Conservation (phyloP, 1,140 invertebrate species). For the Parasteatoda tepidariorum region DNA sequence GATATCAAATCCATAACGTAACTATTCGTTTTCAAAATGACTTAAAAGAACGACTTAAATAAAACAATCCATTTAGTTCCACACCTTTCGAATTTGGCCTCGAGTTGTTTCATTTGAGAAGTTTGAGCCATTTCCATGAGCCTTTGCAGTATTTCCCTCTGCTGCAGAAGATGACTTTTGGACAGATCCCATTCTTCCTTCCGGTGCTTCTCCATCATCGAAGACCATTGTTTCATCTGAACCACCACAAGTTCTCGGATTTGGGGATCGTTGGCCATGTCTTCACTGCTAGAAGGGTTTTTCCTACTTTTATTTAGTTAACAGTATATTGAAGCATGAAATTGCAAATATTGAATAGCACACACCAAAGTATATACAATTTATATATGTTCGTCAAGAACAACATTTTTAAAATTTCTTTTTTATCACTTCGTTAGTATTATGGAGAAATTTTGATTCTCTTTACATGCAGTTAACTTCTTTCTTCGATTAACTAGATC, state of each 20-base stretch:
- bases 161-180: conserved; percentile 84
- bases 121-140: conserved; percentile 87
- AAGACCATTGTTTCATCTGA: conserved; percentile 94
- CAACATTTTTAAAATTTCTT: too few relatives aligned
- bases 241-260: conserved; percentile 85
- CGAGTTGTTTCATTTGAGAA: conserved; percentile 89
- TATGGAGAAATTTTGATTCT: too few relatives aligned
- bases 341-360: too few relatives aligned
- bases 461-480: too few relatives aligned
- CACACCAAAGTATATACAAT: too few relatives aligned
- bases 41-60: too few relatives aligned
- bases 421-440: too few relatives aligned
- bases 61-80: conserved; percentile 57
- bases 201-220: conserved; percentile 88
- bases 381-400: too few relatives aligned
- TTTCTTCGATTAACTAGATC: too few relatives aligned
- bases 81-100: conserved; percentile 88
- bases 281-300: conserved; percentile 76
- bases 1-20: too few relatives aligned
- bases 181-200: conserved; percentile 89
- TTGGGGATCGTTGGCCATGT: conserved; percentile 81
- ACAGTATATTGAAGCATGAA: too few relatives aligned
- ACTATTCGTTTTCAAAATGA: conserved; percentile 10
- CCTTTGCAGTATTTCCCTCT: conserved; percentile 85
- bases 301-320: conserved; percentile 29